Base-by-base conservation (phyloP, 2,888 invertebrate species). In the Gymnocheta viridis region DNA sequence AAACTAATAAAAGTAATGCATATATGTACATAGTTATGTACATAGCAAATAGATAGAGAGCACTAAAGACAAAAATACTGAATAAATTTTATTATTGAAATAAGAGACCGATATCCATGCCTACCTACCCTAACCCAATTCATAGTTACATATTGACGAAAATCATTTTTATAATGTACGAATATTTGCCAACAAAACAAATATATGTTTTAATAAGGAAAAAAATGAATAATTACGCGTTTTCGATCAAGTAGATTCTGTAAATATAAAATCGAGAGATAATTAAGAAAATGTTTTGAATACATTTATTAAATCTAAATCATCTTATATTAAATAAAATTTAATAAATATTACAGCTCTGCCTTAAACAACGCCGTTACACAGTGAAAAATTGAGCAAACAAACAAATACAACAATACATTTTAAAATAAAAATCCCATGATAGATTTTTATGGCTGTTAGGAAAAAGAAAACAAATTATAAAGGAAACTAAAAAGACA, bases 301-400 rank as follows among this genome's bases (percentile, higher is more conserved):
- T 35, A 17, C 24, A 35, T 72, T 54, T 47, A 49, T 47, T 51
- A 49, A 47, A 47, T 49, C 17, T 51, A 51, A 54, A 51, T 14
- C 0, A 54, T 38, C 3, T 29, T 60, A 24, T 44, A 67, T 38
- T 67, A 67, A 69, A 74, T 62, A 14, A 49, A 54, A 64, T 69
- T 81, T 64, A 60, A 82, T 69, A 76, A 76, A 69, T 56, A 64
- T 82, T 82, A 69, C 81, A 82, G 81, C 69, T 74, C 74, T 62
- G 67, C 47, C 60, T 47, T 73, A 49, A 74, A 82, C 17, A 74
- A 73, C 62, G 32, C 4, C 44, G 10, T 24, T 29, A 74, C 19
- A 72, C 29, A 79, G 44, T 41, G 38, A 35, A 47, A 60, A 35
- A 17, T 54, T 32, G 24, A 41, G 6, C 7, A 60, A 67, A 62